Conservation (phyloP, 2,113 vertebrate species). For the Guaruba guarouba region DNA sequence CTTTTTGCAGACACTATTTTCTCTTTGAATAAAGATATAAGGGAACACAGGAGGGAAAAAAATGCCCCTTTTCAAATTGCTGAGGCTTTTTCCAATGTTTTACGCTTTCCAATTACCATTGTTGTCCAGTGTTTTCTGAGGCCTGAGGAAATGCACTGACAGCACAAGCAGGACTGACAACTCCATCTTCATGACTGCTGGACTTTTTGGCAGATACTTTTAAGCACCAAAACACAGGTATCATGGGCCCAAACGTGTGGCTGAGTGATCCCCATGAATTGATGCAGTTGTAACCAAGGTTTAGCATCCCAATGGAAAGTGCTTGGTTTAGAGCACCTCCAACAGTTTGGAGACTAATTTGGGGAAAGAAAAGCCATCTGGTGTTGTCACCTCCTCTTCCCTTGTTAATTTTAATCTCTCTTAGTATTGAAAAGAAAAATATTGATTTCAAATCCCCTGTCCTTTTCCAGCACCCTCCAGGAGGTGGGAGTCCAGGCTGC, state of each 20-base stretch:
- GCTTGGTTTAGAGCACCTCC: not conserved
- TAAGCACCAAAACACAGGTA: not conserved
- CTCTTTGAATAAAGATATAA: not conserved
- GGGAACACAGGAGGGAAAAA: not conserved
- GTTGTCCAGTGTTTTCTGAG: not conserved
- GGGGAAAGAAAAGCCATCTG: not conserved
- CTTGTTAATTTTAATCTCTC: not conserved
- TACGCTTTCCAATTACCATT: not conserved
- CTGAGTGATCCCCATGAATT: not conserved
- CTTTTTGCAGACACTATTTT: not conserved
- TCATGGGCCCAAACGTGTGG: accelerated
- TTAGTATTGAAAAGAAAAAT: not conserved
- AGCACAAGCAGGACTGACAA: not conserved
- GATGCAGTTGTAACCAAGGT: not conserved
- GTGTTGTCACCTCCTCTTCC: not conserved
- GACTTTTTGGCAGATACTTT: not conserved
- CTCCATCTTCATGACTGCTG: not conserved
- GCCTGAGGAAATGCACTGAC: not conserved
- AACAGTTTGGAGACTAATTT: not conserved
- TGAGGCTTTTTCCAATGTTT: not conserved
- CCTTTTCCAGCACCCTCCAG: not conserved
- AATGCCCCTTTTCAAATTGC: not conserved
- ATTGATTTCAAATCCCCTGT: not conserved
- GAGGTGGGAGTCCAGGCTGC: not conserved
- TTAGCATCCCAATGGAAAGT: not conserved